Evolutionary conservation across 2,113 vertebrate genomes (phyloP).

Genomic region (Brachirus orientalis): DNA sequence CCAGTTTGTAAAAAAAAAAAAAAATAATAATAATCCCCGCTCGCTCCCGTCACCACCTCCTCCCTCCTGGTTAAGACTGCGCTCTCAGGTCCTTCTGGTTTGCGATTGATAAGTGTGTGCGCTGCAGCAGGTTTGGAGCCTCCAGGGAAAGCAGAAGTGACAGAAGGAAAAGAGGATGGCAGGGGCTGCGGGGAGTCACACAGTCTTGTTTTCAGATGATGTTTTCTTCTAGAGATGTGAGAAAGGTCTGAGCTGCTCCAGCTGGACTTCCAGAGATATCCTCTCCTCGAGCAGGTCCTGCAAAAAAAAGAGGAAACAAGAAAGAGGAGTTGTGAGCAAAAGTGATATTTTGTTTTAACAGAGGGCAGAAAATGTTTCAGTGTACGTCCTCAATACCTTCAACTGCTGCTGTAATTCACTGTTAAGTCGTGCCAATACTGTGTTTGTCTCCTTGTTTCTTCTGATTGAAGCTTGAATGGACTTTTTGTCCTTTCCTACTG

Average conservation of each 20-base stretch:
- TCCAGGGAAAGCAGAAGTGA: slow-evolving; percentile 27
- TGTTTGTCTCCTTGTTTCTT: slow-evolving; percentile 99
- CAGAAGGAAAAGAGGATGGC: slow-evolving; percentile 22
- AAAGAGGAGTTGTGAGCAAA: neutral
- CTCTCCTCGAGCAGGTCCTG: slow-evolving; percentile 98
- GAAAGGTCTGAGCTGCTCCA: slow-evolving; percentile 99
- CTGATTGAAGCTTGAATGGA: slow-evolving; percentile 98
- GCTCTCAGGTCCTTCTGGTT: slow-evolving; percentile 43
- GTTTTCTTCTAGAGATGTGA: slow-evolving; percentile 90
- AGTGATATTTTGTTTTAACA: too few relatives aligned
- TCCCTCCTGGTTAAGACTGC: slow-evolving; percentile 22
- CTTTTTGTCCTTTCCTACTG: slow-evolving; percentile 97
- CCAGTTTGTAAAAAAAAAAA: slow-evolving; percentile 63
- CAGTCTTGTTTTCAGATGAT: slow-evolving; percentile 44
- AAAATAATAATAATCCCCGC: too few relatives aligned
- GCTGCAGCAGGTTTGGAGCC: slow-evolving; percentile 25
- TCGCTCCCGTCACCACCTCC: neutral
- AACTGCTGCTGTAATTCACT: slow-evolving; percentile 98
- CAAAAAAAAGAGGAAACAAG: slow-evolving; percentile 27
- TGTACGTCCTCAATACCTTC: slow-evolving; percentile 84
- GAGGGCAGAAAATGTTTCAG: neutral
- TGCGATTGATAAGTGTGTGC: slow-evolving; percentile 30
- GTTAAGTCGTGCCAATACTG: slow-evolving; percentile 96
- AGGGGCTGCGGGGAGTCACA: slow-evolving; percentile 24
- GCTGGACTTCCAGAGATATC: slow-evolving; percentile 98